phyloP scores from a whole-genome alignment of 2,888 invertebrate genomes.

The Lutraria lutraria region DNA sequence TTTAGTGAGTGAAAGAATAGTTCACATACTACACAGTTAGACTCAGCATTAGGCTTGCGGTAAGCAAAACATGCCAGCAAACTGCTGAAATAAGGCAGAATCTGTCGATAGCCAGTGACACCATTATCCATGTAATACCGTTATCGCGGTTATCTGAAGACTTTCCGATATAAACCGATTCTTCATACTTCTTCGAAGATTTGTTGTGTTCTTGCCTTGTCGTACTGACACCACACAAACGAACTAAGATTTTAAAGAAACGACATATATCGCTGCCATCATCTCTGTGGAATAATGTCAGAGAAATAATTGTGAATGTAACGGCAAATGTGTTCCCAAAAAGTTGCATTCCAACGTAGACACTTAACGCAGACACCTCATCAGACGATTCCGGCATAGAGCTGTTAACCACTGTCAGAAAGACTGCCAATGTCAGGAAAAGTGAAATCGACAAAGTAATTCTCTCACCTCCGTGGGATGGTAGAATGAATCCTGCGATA shows the following conservation, averaged over 20 bases:
- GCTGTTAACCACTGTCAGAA: slow-evolving; percentile 67
- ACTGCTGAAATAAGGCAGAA: slow-evolving; percentile 8
- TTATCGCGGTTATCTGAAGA: no score
- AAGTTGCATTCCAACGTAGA: slow-evolving; percentile 72
- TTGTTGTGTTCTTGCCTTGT: not conserved
- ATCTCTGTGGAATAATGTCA: slow-evolving; percentile 53
- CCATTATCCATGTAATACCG: slow-evolving; percentile 27
- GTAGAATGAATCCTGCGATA: slow-evolving; percentile 67
- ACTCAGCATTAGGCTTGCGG: not conserved
- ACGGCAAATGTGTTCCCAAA: slow-evolving; percentile 67
- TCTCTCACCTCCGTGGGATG: slow-evolving; percentile 68
- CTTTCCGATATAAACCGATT: not conserved
- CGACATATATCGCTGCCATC: not conserved
- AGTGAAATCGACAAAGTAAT: slow-evolving; percentile 71
- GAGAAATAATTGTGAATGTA: slow-evolving; percentile 59
- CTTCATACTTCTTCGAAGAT: not conserved
- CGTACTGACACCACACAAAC: not conserved
- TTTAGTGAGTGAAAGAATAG: no score
- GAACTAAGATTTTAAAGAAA: not conserved
- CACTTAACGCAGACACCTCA: slow-evolving; percentile 64
- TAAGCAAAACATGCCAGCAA: slow-evolving; percentile 27
- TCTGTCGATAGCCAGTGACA: slow-evolving; percentile 24
- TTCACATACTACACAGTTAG: not conserved
- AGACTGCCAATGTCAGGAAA: slow-evolving; percentile 73
- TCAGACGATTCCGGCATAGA: slow-evolving; percentile 70